Evolutionary conservation across 2,888 invertebrate species (phyloP), one percentile per base, ranked within the genome.

Genomic region (Aphelenchoides bicaudatus): DNA sequence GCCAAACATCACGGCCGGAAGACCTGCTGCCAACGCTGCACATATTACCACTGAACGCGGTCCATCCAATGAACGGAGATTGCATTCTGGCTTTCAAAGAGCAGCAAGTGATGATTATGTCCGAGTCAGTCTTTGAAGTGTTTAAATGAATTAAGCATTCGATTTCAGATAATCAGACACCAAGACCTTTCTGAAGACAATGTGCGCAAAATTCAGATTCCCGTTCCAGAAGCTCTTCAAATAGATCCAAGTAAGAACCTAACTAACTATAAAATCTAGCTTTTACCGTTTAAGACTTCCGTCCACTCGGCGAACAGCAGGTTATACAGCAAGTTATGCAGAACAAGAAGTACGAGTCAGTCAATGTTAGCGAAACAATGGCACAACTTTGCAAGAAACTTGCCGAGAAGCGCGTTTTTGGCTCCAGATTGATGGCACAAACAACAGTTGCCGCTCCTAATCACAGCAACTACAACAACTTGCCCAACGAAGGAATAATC

Each of bases 401-500:
- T 31, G 78, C 78, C 1, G 78, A 78, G 61, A 76, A 78, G 56
- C 65, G 78, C 25, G 78, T 78, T 13, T 78, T 78, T 56, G 78
- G 78, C 39, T 71, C 78, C 13, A 61, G 70, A 25, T 65, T 78
- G 46, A 78, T 78, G 78, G 71, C 77, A 3, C 67, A 72, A 49
- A 76, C 77, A 2, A 78, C 78, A 2, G 75, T 78, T 5, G 78
- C 78, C 27, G 78, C 76, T 16, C 70, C 78, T 30, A 78, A 78
- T 55, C 78, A 78, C 59, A 77, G 76, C 31, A 77, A 69, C 61
- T 78, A 78, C 60, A 71, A 71, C 48, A 78, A 78, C 56, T 67
- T 78, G 56, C 78, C 78, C 30, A 67, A 70, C 43, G 61, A 68
- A 39, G 78, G 78, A 48, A 78, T 78, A 47, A 67, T 74, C 50